A percentile compares a stretch with the other conserved stretches of the same genome.
Conservation (phyloP, 2,797 vertebrate species). For the Telmatherina bonti region DNA sequence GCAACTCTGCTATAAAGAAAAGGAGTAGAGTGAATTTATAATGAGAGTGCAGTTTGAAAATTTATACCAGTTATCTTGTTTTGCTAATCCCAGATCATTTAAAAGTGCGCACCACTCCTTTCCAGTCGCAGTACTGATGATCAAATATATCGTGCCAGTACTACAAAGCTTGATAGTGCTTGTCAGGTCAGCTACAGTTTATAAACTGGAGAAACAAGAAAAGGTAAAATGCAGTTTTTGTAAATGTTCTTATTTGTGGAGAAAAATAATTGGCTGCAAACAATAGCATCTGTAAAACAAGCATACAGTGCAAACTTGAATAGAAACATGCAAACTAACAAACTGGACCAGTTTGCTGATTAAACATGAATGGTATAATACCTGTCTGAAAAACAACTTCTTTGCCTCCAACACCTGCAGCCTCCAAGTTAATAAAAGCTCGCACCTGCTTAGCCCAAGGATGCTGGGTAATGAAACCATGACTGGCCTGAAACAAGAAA, state of each 20-base stretch:
- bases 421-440: conserved; percentile 98
- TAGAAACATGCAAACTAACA: not conserved
- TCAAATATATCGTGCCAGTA: not conserved
- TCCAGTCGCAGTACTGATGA: not conserved
- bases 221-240: not conserved
- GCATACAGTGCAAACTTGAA: too few relatives aligned
- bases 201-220: not conserved
- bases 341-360: not conserved
- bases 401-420: conserved; percentile 97
- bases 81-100: not conserved
- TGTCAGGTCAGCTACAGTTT: not conserved
- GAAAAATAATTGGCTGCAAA: not conserved
- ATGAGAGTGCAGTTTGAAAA: not conserved
- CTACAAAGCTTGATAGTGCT: not conserved
- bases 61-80: not conserved
- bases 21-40: not conserved
- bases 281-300: too few relatives aligned
- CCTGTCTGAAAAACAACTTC: conserved; percentile 99
- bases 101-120: not conserved
- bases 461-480: conserved; percentile 98
- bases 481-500: conserved; percentile 89
- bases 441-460: conserved; percentile 92
- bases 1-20: not conserved
- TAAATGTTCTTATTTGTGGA: not conserved
- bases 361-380: conserved; percentile 57